Percentiles rank a stretch among this genome's conserved stretches.
phyloP scores from a whole-genome alignment of 1,140 invertebrate species.

The Cyrtorhinus lividipennis region DNA sequence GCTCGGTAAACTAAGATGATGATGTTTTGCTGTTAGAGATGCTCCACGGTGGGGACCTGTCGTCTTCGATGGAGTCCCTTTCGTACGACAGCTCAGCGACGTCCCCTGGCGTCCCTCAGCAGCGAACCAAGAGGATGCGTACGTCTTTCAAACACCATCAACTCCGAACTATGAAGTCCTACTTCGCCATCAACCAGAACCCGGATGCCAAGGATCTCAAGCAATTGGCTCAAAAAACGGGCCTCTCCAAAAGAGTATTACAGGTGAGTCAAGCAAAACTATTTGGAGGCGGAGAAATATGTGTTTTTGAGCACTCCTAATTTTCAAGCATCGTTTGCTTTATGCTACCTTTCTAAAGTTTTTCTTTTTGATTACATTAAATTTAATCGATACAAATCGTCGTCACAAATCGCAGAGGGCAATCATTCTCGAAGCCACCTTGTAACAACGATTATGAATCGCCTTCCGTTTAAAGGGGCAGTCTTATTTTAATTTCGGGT shows the following conservation, averaged over 20 bases:
- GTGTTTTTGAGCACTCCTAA: no score
- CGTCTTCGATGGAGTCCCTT: constrained; percentile 61
- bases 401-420: no score
- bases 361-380: no score
- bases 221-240: constrained; percentile 90
- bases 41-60: constrained; percentile 52
- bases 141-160: constrained; percentile 97
- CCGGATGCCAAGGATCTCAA: constrained; percentile 93
- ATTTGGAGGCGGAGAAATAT: no score
- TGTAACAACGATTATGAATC: no score
- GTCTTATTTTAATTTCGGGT: no score
- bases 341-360: no score
- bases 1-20: constrained; percentile 2
- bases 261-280: no score
- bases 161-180: constrained; percentile 92
- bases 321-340: no score
- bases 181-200: constrained; percentile 94
- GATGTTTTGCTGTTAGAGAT: constrained; percentile 39
- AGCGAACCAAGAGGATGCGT: constrained; percentile 76
- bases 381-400: no score
- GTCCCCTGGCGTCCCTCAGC: constrained; percentile 39
- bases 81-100: constrained; percentile 52
- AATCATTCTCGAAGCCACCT: no score
- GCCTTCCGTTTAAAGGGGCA: no score
- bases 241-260: constrained; percentile 83